phyloP scores from a whole-genome alignment of 2,888 invertebrate genomes.

The Cylloceria caligata region DNA sequence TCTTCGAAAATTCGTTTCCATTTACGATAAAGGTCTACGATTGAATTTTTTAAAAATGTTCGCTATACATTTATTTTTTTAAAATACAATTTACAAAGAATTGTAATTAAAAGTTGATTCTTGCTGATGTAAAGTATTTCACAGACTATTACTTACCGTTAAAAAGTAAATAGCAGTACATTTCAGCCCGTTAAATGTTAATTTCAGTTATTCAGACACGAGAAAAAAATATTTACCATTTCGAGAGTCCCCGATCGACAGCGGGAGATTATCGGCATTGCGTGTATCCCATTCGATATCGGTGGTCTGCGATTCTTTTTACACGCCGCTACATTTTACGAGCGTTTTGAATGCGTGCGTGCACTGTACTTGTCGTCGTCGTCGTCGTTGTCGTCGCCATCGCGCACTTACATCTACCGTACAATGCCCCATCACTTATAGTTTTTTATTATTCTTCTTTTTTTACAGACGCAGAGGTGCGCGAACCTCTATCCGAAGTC shows the following conservation, averaged over 20 bases:
- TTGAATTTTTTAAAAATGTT: too few species aligned
- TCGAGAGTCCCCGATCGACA: neutral
- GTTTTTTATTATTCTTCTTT: too few species aligned
- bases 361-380: conserved; percentile 74
- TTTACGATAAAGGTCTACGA: neutral
- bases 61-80: too few species aligned
- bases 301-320: neutral
- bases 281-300: neutral
- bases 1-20: neutral
- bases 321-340: conserved; percentile 69
- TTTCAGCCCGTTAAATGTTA: too few species aligned
- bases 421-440: conserved; percentile 72
- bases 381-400: conserved; percentile 74
- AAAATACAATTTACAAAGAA: too few species aligned
- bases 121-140: too few species aligned
- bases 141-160: too few species aligned
- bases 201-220: too few species aligned
- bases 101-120: too few species aligned
- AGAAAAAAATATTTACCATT: neutral
- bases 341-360: conserved; percentile 62
- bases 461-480: conserved; percentile 16
- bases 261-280: neutral
- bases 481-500: conserved; percentile 73
- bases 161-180: too few species aligned
- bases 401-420: conserved; percentile 55